A percentile compares a stretch with the other conserved stretches of the same genome.
phyloP scores from a whole-genome alignment of 2,888 invertebrate genomes.

The Schizaphis graminum region DNA sequence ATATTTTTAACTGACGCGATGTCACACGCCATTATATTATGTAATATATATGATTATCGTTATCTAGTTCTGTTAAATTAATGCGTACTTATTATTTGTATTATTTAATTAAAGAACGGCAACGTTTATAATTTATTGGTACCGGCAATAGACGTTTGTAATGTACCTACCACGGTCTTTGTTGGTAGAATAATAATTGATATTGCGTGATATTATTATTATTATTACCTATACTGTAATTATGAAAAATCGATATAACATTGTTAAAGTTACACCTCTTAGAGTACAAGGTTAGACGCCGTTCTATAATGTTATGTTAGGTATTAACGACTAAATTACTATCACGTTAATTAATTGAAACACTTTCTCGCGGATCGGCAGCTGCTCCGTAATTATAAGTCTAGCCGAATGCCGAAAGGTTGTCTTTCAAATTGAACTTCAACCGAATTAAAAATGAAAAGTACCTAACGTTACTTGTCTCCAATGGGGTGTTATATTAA shows the following conservation, averaged over 20 bases:
- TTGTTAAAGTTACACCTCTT: neutral
- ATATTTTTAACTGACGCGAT: neutral
- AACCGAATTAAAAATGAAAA: neutral
- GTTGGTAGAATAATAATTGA: neutral
- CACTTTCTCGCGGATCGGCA: neutral
- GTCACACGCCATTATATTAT: neutral
- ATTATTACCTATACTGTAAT: neutral
- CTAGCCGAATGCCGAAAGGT: neutral
- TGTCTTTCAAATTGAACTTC: neutral
- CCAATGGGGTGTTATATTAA: neutral
- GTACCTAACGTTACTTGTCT: neutral
- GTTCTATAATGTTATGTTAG: neutral
- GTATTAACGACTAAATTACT: neutral
- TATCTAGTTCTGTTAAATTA: neutral
- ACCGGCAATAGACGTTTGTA: neutral
- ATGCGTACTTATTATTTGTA: neutral
- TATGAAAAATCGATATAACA: neutral
- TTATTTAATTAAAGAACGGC: neutral
- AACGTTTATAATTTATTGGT: neutral
- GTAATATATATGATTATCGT: neutral
- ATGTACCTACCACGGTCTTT: neutral
- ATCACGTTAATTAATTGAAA: neutral
- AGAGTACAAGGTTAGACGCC: neutral
- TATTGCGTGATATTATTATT: neutral
- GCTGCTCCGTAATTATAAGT: neutral